Conservation (phyloP, 2,888 invertebrate species). For the Micoletzkya japonica region DNA sequence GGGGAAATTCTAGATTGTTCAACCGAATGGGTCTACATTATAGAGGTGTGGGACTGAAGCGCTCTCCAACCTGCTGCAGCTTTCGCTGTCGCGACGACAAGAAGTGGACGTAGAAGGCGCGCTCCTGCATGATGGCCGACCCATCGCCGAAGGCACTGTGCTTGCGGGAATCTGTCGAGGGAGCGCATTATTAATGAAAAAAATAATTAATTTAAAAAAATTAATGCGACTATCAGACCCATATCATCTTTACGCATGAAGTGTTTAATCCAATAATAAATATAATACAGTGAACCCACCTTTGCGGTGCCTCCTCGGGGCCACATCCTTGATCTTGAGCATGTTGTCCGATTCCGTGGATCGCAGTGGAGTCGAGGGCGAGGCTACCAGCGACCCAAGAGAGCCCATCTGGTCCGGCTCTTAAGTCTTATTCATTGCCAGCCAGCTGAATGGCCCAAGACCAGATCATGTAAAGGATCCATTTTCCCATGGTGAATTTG, state of each 20-base stretch:
- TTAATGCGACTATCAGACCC: not conserved
- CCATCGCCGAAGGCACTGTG: slow-evolving; percentile 31
- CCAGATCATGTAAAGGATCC: not conserved
- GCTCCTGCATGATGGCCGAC: slow-evolving; percentile 35
- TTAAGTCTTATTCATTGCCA: not conserved
- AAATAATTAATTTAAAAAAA: too few species aligned
- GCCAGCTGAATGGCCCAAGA: not conserved
- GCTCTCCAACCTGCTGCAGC: slow-evolving; percentile 38
- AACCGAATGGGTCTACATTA: too few species aligned
- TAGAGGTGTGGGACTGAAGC: not conserved
- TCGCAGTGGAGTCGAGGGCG: not conserved
- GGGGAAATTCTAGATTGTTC: too few species aligned
- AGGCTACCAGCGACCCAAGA: slow-evolving; percentile 15
- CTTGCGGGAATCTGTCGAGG: slow-evolving; percentile 7
- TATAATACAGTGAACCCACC: too few species aligned
- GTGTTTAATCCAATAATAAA: too few species aligned
- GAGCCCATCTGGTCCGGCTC: slow-evolving; percentile 18
- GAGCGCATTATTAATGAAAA: too few species aligned
- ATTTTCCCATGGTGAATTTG: too few species aligned
- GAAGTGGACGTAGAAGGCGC: slow-evolving; percentile 52
- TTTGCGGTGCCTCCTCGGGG: slow-evolving; percentile 26
- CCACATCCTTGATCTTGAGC: slow-evolving; percentile 5
- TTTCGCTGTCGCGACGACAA: slow-evolving; percentile 42
- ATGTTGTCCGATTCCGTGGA: slow-evolving; percentile 1
- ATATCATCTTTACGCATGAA: not conserved